Base-by-base conservation (phyloP, 2,888 invertebrate genomes). In the Drosophila melanosoma region DNA sequence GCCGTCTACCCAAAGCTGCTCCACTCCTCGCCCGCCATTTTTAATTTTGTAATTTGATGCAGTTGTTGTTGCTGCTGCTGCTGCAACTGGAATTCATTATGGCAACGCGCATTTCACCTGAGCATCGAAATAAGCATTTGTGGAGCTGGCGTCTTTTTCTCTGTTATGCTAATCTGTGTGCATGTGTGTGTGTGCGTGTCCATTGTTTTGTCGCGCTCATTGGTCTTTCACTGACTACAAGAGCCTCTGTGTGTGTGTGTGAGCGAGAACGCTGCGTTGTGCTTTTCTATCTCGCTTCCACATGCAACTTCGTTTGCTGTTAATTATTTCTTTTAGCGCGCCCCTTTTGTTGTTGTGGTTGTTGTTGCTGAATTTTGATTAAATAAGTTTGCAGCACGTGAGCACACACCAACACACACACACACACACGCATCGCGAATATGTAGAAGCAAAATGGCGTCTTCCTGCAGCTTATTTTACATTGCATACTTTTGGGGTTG, bases 11-110 rank as follows among this genome's bases (percentile, higher is more conserved):
- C 23, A 45, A 23, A 45, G 54, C 54, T n/a, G 35, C 29, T 11
- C 32, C 36, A n/a, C 45, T 49, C 52, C 23, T 33, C 26, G 26
- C 57, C 40, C 79, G 88, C 92, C 91, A 92, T 92, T 91, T 91
- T 91, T 87, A 91, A 91, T 90, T 91, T 89, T 90, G 90, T 90
- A 90, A 91, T 90, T 90, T 91, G 84, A 91, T 91, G 91, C 70
- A 81, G 85, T 65, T 75, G 52, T 53, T 65, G 51, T 17, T 53
- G 49, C 20, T 68, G 69, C 51, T 70, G 57, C 35, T 69, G 62
- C 54, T 73, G 66, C 57, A 49, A 45, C 58, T 68, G 81, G 68
- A 79, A 83, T 77, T 86, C 77, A 88, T 88, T 82, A 83, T 83
- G 78, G 69, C 80, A 84, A 76, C 86, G 71, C 69, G 74, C 38